phyloP scores from a whole-genome alignment of 2,888 invertebrate genomes.

The Andrena marginata region DNA sequence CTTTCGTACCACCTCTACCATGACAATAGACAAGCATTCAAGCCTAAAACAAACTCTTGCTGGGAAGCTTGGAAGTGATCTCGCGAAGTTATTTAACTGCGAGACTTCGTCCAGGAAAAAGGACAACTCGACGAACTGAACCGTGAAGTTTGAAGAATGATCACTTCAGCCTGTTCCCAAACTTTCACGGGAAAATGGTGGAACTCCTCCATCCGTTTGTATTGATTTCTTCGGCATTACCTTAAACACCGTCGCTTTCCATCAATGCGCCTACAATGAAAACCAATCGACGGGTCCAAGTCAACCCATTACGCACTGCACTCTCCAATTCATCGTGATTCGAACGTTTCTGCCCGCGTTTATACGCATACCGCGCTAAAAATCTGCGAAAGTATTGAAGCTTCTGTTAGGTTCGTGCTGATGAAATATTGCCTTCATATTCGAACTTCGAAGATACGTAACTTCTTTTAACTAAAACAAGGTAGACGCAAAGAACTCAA shows the following conservation, averaged over 20 bases:
- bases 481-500: no score
- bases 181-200: conserved; percentile 25
- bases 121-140: conserved; percentile 1
- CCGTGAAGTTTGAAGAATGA: conserved; percentile 44
- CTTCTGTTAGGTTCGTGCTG: not conserved
- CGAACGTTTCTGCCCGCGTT: no score
- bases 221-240: conserved; percentile 15
- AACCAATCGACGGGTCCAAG: not conserved
- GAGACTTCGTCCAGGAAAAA: not conserved
- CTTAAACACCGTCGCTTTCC: not conserved
- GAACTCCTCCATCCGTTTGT: not conserved
- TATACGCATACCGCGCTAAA: no score
- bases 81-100: conserved; percentile 10
- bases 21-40: conserved; percentile 2
- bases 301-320: no score
- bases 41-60: not conserved
- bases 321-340: no score
- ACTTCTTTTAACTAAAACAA: no score
- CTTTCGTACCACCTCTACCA: no score
- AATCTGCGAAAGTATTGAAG: no score
- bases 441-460: no score
- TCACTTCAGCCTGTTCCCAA: conserved; percentile 19
- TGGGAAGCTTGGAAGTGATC: not conserved
- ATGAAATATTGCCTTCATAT: not conserved
- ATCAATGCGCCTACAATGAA: not conserved